Base-by-base conservation (phyloP, 2,797 vertebrate species). In the Enteromius treurensis region DNA sequence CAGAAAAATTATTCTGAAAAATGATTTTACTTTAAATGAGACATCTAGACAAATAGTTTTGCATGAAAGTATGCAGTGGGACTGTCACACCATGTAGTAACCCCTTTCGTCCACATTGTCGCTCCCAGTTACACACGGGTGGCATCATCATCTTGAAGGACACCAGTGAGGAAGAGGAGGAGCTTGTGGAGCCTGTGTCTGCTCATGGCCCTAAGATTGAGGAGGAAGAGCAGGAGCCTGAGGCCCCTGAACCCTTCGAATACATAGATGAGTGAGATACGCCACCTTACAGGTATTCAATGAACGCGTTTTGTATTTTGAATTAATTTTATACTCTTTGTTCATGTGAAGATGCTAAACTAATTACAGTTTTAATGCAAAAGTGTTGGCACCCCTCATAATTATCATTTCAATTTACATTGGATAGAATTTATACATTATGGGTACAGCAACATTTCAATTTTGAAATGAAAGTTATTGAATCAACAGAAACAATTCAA, bases 71-170 rank as follows among this genome's bases (percentile, higher is more conserved):
- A 55, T 55, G 9, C 15, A 42, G 37, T 23, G 2, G 40, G 13
- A 5, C 29, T 51, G 2, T 34, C 26, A 14, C 45, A 15, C 19
- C 13, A 17, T 68, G 7, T 51, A n/a, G 13, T 55, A 4, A 71
- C 26, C 37, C n/a, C n/a, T 2, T 42, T 21, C 0, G 0, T 82
- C 45, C 6, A 29, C 60, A 73, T 32, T 69, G 4, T 47, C 0
- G 4, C 45, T 58, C 79, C 21, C 92, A 99, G 98, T 95, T 99
- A 77, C 96, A 97, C 82, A 99, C 96, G 0, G 98, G 98, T 1
- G 98, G 98, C 74, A 99, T 99, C 92, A 99, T 99, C 90, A 98
- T 99, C 89, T 94, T 99, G 90, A 97, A 95, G 88, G 98, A 99
- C 89, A 99, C 97, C 89, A 99, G 98, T 5, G 97, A 98, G 91